Evolutionary conservation across 1,140 invertebrate genomes (phyloP).

Genomic region (Idris sp.): DNA sequence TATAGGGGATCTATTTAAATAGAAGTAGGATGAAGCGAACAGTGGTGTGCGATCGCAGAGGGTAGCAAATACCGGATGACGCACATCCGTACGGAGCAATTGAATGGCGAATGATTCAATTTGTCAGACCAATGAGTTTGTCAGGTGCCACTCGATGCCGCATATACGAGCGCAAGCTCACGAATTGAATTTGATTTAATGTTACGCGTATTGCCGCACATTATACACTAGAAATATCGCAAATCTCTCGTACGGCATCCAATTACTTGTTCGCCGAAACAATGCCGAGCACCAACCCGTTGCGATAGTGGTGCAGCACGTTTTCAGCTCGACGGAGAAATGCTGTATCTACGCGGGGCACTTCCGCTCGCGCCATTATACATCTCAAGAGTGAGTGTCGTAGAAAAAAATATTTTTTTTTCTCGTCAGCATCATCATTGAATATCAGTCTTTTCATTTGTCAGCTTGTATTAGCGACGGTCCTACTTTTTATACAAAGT

Average conservation of each 20-base stretch:
- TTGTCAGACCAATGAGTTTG: constrained; percentile 79
- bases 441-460: constrained; percentile 62
- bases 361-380: constrained; percentile 61
- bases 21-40: constrained; percentile 49
- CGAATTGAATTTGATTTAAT: constrained; percentile 78
- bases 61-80: constrained; percentile 69
- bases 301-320: constrained; percentile 55
- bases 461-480: constrained; percentile 48
- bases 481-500: constrained; percentile 21
- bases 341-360: constrained; percentile 59
- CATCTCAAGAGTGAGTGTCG: constrained; percentile 34
- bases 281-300: constrained; percentile 65
- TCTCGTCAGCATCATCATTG: constrained; percentile 49
- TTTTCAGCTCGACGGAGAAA: constrained; percentile 65
- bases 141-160: constrained; percentile 77
- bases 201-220: constrained; percentile 75
- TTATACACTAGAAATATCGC: constrained; percentile 77
- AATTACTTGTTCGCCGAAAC: constrained; percentile 71
- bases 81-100: constrained; percentile 74
- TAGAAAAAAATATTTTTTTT: constrained; percentile 55
- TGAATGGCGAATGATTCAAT: constrained; percentile 79
- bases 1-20: constrained; percentile 52
- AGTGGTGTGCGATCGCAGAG: constrained; percentile 47
- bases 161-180: constrained; percentile 70
- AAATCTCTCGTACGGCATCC: constrained; percentile 72